Evolutionary conservation across 2,888 invertebrate species (phyloP), one percentile per base, ranked within the genome.

Genomic region (Drosophila ustulata): DNA sequence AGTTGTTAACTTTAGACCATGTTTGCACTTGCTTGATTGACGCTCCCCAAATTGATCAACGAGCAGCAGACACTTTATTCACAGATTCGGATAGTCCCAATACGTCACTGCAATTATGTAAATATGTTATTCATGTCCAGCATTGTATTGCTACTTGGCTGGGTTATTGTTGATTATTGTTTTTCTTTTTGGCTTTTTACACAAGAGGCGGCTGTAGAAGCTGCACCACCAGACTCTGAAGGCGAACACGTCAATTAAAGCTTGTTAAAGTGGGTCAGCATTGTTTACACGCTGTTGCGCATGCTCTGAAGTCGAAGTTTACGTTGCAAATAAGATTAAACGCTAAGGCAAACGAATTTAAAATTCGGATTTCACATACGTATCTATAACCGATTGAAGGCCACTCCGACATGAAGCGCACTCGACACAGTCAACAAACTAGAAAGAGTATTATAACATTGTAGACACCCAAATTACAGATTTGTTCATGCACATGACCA

Each of bases 261-360:
- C 75, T 43, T 61, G 71, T 51, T 68, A 81, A 80, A 37, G 55
- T 81, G 73, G 82, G 80, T 80, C 76, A 80, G 66, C 62, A 49
- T 56, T 79, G 78, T 78, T 78, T 75, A 68, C 75, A 75, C 58
- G 71, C 62, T 56, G 71, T 37, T 37, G 37, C 37, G 37, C 37
- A 37, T 37, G 37, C 58, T n/a, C 53, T 37, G 66, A 53, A 41
- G 61, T 53, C 55, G 53, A 43, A 37, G 13, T 45, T n/a, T 37
- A n/a, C 37, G 37, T n/a, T 2, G n/a, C 18, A 37, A 37, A 37
- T n/a, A n/a, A 37, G 37, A 37, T 37, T 37, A 37, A 37, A 37
- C n/a, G 37, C 5, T 37, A n/a, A 37, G 4, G 37, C 37, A n/a
- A n/a, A 37, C n/a, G 37, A 37, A 37, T 37, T 37, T 37, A 11